Evolutionary conservation across 2,888 invertebrate species (phyloP), one percentile per base, ranked within the genome.

Genomic region (Sarcophaga rosellei): DNA sequence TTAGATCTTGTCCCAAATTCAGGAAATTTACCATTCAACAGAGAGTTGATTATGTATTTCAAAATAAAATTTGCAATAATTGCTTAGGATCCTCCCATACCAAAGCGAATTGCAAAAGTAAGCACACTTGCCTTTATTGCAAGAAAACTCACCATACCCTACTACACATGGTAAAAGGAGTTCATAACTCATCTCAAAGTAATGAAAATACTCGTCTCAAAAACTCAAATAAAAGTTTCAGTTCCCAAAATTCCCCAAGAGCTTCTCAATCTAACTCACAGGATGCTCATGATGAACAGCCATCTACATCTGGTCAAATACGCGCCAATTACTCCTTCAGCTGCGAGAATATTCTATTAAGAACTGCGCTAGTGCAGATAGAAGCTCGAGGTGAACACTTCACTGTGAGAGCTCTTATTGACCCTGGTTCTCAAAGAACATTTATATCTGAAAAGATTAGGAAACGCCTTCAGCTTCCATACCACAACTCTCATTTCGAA

Each of bases 361-460:
- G 63, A 15, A 63, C 63, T 11, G 63, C 63, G 0, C 20, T 63
- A 21, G 12, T 25, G 10, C 11, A 63, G 23, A 63, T 23, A 11
- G 63, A 63, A 20, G 12, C 12, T 10, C 8, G 10, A 21, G 63
- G 63, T 21, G 23, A 63, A 15, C 23, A 4, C 10, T 63, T 63
- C 12, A 21, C 63, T 1, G 21, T 63, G 15, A 63, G 63, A 3
- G 63, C 63, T n/a, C n/a, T n/a, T n/a, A n/a, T n/a, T n/a, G n/a
- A n/a, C n/a, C n/a, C n/a, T n/a, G n/a, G 63, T 21, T 63, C 63
- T 63, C 23, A 63, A 63, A 1, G 63, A 25, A 63, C 63, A 23
- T 63, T 63, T 4, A 10, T 63, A 10, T 10, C 25, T 63, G 63
- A 63, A 5, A 63, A 23, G 21, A 25, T 23, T 15, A 63, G 23